These are phyloP conservation scores for Tinamus guttatus DNA, from an alignment of 2,113 vertebrate genomes.

Conservation along the genomic window DNA sequence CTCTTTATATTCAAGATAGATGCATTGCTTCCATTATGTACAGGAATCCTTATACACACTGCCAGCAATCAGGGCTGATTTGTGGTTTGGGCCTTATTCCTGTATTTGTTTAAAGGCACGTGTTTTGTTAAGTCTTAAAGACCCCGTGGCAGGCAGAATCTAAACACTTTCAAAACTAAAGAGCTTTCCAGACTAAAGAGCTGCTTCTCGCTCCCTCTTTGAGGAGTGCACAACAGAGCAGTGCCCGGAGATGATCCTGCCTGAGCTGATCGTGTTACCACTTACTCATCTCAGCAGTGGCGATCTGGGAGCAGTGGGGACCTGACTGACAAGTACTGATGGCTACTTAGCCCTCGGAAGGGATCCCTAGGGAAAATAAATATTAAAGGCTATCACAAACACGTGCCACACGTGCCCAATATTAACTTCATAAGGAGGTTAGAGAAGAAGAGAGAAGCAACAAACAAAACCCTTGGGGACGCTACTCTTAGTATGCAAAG, in stretches of 20 bases:
- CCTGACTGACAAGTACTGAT: neutral
- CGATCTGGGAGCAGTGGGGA: neutral
- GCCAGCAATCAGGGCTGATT: neutral
- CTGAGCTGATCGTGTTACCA: neutral
- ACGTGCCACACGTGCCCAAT: neutral
- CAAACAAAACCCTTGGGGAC: neutral
- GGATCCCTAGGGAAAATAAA: neutral
- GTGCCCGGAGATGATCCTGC: neutral
- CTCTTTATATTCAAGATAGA: neutral
- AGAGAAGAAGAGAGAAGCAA: neutral
- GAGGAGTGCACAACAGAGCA: neutral
- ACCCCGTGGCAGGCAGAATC: neutral
- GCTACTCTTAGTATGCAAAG: neutral
- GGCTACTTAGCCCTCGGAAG: neutral
- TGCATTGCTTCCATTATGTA: neutral
- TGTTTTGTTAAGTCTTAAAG: constrained; percentile 4
- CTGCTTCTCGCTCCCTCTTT: neutral
- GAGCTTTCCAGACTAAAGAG: neutral
- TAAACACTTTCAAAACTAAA: neutral
- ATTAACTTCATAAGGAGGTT: neutral
- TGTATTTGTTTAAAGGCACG: neutral
- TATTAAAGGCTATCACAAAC: neutral
- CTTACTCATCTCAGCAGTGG: neutral
- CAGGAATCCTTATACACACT: neutral
- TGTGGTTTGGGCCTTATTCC: neutral